Evolutionary conservation across 2,113 vertebrate genomes (phyloP).

Genomic region (Solea solea): DNA sequence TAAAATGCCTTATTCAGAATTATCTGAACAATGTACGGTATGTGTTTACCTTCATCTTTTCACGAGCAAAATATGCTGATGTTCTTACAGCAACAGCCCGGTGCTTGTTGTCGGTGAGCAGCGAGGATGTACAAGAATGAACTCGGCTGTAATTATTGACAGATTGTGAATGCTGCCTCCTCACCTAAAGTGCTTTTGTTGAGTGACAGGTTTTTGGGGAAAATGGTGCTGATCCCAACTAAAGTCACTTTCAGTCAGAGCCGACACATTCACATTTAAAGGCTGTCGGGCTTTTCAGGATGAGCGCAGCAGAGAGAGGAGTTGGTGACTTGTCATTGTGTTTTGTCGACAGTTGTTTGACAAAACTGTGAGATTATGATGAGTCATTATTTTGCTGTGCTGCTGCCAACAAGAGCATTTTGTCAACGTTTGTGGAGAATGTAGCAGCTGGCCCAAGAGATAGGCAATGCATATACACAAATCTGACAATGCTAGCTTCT

Average conservation of each 20-base stretch:
- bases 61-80: no score
- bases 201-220: conserved; percentile 9
- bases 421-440: conserved; percentile 6
- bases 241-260: conserved; percentile 36
- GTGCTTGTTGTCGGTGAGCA: not conserved
- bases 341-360: conserved; percentile 19
- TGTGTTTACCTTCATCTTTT: no score
- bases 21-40: no score
- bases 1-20: no score
- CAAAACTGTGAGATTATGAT: conserved; percentile 22
- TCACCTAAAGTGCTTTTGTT: conserved; percentile 8
- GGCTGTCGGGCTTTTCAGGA: conserved; percentile 33
- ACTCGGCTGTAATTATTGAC: not conserved
- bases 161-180: not conserved
- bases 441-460: not conserved
- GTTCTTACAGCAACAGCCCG: no score
- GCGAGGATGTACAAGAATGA: not conserved
- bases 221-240: conserved; percentile 30
- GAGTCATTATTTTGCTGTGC: conserved; percentile 1
- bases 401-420: not conserved
- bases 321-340: not conserved
- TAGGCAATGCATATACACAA: not conserved
- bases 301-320: conserved; percentile 21
- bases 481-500: not conserved
- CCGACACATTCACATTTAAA: conserved; percentile 22